Base-by-base conservation (phyloP, 2,888 invertebrate genomes). In the Ectemnius lituratus region DNA sequence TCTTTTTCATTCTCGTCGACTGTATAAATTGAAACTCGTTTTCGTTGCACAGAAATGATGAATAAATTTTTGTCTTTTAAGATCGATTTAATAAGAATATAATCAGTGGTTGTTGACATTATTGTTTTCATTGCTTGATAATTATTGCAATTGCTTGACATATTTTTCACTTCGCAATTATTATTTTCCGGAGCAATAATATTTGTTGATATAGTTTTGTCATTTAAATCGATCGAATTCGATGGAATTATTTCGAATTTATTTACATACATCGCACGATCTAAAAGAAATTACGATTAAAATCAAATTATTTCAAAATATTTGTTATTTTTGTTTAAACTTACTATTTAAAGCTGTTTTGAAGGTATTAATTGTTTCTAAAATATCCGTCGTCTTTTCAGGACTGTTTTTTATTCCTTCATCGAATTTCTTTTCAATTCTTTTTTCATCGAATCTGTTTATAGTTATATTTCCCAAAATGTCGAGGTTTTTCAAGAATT, bases 381-480 rank as follows among this genome's bases (percentile, higher is more conserved):
- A 20, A 20, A 81, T 59, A 52, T 65, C 46, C 0, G n/a, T 60
- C 49, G 64, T 66, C 59, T 37, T 72, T 2, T 66, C 37, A 11
- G 37, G 11, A 1, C 16, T 45, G 27, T 82, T 59, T 0, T 60
- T 20, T 1, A 60, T 4, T 1, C 79, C 20, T 18, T 61, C 49
- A 49, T 67, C 0, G 52, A 14, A 6, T 62, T 59, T 20, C 45
- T 49, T 5, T 60, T 62, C 18, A 23, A 3, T 23, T 70, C 20
- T 6, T 79, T 66, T 62, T 81, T 75, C 13, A 52, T 73, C 20
- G 85, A 72, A 3, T 79, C 72, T 1, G 79, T 23, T 23, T 8
- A 86, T 71, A 8, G 75, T 77, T n/a, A 88, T 47, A 69, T 87
- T 83, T 16, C 88, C 89, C 16, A 80, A 5, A 37, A 89, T 70